phyloP scores from a whole-genome alignment of 1,140 invertebrate species.

The Drosophila truncata region DNA sequence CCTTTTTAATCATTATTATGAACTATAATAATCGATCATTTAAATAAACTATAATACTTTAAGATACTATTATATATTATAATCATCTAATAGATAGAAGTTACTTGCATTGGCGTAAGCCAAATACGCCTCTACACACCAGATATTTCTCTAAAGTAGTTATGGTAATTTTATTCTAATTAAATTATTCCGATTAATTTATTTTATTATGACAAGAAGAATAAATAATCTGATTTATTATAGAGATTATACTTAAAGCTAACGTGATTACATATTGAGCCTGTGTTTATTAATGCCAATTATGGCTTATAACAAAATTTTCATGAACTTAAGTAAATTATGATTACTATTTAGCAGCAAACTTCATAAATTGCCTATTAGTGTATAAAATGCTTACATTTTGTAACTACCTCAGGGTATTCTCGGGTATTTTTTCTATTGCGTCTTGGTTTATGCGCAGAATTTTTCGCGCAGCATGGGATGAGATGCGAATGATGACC shows the following conservation, averaged over 20 bases:
- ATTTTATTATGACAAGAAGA: background rate
- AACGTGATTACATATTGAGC: background rate
- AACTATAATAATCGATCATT: background rate
- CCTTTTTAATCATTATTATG: background rate
- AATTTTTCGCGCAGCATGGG: slow-evolving; percentile 55
- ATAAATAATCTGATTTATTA: background rate
- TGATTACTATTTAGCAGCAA: background rate
- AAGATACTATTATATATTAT: background rate
- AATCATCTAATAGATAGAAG: background rate
- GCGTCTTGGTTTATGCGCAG: slow-evolving; percentile 55
- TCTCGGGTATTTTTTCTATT: slow-evolving; percentile 26
- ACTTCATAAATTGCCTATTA: background rate
- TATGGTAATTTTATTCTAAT: slow-evolving; percentile 9
- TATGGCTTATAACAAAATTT: background rate
- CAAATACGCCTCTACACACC: background rate
- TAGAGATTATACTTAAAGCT: background rate
- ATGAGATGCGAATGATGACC: slow-evolving; percentile 30
- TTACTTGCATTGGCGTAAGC: background rate
- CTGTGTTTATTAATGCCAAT: background rate
- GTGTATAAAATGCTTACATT: slow-evolving; percentile 8
- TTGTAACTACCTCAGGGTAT: background rate
- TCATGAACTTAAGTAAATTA: background rate
- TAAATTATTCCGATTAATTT: slow-evolving; percentile 1
- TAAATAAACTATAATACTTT: background rate
- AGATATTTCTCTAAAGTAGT: background rate